Conservation (phyloP, 2,797 vertebrate genomes). For the Brotula barbata region DNA sequence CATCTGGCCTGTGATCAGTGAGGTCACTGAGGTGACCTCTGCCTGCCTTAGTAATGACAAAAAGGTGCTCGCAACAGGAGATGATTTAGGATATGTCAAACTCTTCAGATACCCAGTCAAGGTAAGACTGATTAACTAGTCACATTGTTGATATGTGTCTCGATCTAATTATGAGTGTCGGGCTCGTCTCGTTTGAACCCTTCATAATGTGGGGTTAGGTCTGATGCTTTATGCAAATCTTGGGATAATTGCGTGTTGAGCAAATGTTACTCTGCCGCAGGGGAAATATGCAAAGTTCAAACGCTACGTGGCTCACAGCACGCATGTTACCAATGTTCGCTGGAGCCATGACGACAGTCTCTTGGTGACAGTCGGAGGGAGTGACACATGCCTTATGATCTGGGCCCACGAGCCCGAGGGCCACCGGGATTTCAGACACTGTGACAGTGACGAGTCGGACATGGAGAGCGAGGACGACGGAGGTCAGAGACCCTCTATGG, state of each 20-base stretch:
- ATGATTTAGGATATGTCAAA: slow-evolving; percentile 98
- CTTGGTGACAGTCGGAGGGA: slow-evolving; percentile 90
- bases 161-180: background rate
- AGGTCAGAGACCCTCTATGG: slow-evolving; percentile 74
- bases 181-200: background rate
- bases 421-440: slow-evolving; percentile 85
- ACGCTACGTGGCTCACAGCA: slow-evolving; percentile 94
- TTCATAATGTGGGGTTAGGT: background rate
- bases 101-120: slow-evolving; percentile 95
- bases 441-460: slow-evolving; percentile 97
- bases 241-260: slow-evolving; percentile 50
- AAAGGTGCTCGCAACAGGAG: slow-evolving; percentile 93
- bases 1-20: slow-evolving; percentile 93
- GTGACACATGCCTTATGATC: slow-evolving; percentile 95
- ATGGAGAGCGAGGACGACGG: slow-evolving; percentile 97
- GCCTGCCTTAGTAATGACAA: slow-evolving; percentile 90
- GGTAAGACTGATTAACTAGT: slow-evolving; percentile 78
- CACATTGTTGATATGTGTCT: background rate
- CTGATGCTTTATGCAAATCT: slow-evolving; percentile 42
- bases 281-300: slow-evolving; percentile 97
- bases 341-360: slow-evolving; percentile 94
- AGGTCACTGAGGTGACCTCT: slow-evolving; percentile 91
- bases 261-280: slow-evolving; percentile 67
- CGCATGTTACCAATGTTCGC: slow-evolving; percentile 95
- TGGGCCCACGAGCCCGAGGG: slow-evolving; percentile 92